Percentiles rank a stretch among this genome's conserved stretches.
phyloP scores from a whole-genome alignment of 64 coral and sea anemone genomes.

The Pachyseris speciosa region DNA sequence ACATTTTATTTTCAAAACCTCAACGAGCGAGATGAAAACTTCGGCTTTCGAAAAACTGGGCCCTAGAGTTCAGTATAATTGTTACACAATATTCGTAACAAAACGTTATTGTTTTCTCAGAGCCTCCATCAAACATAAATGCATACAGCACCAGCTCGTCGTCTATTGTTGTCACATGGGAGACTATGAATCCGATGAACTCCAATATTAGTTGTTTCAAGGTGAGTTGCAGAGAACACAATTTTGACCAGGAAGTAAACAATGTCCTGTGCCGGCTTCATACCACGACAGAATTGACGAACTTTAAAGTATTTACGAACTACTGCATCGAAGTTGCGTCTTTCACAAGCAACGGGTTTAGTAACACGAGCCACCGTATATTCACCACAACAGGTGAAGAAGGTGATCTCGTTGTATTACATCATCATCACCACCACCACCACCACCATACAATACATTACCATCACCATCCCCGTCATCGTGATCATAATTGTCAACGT shows the following conservation, averaged over 20 bases:
- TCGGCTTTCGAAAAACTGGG: too few species aligned
- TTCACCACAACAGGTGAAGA: constrained; percentile 32
- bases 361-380: constrained; percentile 29
- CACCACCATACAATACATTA: too few species aligned
- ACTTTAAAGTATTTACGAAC: background rate
- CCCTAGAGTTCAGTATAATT: too few species aligned
- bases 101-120: too few species aligned
- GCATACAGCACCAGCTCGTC: constrained; percentile 31
- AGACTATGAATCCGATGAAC: background rate
- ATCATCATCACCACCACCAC: too few species aligned
- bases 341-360: background rate
- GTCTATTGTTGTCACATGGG: background rate
- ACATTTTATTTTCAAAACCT: too few species aligned
- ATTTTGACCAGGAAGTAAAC: background rate
- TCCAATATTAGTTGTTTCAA: background rate
- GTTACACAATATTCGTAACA: too few species aligned
- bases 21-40: too few species aligned
- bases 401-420: background rate
- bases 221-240: background rate
- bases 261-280: background rate
- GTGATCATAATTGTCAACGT: too few species aligned
- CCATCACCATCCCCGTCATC: too few species aligned
- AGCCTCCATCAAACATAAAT: background rate
- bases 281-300: background rate
- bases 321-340: constrained; percentile 1